phyloP scores from a whole-genome alignment of 2,797 vertebrate genomes.

The Silurus lanzhouensis region DNA sequence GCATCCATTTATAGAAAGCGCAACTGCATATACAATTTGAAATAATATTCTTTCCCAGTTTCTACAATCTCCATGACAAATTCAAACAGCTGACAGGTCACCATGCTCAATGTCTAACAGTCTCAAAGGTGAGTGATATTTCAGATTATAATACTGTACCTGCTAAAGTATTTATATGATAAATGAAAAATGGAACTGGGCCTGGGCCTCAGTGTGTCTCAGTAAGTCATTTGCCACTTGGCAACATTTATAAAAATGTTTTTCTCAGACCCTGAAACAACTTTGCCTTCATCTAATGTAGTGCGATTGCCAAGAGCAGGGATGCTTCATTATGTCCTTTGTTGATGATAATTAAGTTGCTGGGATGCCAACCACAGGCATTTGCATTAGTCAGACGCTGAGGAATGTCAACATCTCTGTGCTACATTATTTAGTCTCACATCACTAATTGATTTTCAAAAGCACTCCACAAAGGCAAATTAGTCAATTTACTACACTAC shows the following conservation, averaged over 20 bases:
- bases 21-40: no score
- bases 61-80: neutral
- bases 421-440: neutral
- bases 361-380: conserved; percentile 42
- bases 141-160: neutral
- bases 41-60: neutral
- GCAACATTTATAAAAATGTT: conserved; percentile 44
- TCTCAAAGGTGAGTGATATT: conserved; percentile 18
- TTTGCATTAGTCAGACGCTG: conserved; percentile 52
- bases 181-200: conserved; percentile 58
- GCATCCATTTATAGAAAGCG: no score
- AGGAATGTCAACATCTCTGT: neutral
- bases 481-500: no score
- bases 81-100: neutral
- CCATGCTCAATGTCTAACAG: conserved; percentile 14
- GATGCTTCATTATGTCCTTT: conserved; percentile 59
- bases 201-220: conserved; percentile 61
- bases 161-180: conserved; percentile 62
- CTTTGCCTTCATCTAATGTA: conserved; percentile 38
- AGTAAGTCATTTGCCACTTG: conserved; percentile 67
- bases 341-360: conserved; percentile 63
- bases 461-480: neutral
- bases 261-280: conserved; percentile 29
- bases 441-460: conserved; percentile 1
- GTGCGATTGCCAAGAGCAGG: conserved; percentile 47